Evolutionary conservation across 2,113 vertebrate genomes (phyloP).

Genomic region (Dascyllus trimaculatus): DNA sequence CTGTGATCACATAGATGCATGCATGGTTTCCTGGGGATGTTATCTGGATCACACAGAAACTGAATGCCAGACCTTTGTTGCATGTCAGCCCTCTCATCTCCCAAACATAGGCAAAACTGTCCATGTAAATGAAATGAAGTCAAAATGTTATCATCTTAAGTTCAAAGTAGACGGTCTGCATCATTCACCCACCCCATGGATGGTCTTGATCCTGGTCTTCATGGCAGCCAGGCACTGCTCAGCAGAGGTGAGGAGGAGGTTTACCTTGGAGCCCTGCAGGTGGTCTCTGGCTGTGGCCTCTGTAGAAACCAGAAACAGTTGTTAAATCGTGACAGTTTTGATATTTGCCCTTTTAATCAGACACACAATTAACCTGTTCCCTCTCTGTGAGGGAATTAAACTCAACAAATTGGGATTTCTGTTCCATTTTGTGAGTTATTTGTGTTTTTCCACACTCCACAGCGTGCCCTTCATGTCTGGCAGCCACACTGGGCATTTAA

Average conservation of each 20-base stretch:
- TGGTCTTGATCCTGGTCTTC: constrained; percentile 72
- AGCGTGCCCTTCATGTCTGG: constrained; percentile 42
- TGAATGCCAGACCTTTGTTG: no score
- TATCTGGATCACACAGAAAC: no score
- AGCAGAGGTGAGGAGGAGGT: constrained; percentile 48
- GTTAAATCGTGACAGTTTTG: neutral
- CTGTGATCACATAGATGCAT: no score
- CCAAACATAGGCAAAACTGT: no score
- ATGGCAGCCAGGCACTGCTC: constrained; percentile 78
- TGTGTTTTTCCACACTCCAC: constrained; percentile 34
- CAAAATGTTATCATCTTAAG: neutral
- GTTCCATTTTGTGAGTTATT: constrained; percentile 27
- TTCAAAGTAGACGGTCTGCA: neutral
- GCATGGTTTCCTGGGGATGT: no score
- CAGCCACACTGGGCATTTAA: constrained; percentile 49
- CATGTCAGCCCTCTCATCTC: no score
- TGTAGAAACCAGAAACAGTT: neutral
- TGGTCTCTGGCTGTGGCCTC: neutral
- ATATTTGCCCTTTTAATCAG: constrained; percentile 9
- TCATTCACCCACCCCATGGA: constrained; percentile 62
- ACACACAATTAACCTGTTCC: neutral
- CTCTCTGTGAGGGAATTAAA: constrained; percentile 12
- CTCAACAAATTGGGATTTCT: constrained; percentile 27
- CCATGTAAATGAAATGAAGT: neutral
- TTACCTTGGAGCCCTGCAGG: neutral